A percentile compares a stretch with the other conserved stretches of the same genome.
Conservation (phyloP, 2,797 vertebrate species). For the Urosaurus nigricauda region DNA sequence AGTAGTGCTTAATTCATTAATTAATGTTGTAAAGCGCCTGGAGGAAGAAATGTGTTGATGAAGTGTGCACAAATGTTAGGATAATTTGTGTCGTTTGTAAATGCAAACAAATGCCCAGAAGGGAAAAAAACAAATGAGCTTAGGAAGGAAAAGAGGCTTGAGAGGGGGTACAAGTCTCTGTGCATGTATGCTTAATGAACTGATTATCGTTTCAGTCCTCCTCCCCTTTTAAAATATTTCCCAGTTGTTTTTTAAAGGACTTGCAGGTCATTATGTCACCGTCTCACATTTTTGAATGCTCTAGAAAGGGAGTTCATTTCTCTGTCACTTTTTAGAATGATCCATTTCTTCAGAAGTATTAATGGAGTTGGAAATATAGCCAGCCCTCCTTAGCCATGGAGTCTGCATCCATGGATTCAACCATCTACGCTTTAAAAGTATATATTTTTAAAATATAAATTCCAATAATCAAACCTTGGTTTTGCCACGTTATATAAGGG, state of each 20-base stretch:
- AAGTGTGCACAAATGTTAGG: slow-evolving; percentile 40
- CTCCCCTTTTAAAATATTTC: neutral
- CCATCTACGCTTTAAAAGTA: too few relatives aligned
- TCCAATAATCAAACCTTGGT: too few relatives aligned
- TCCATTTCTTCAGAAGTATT: too few relatives aligned
- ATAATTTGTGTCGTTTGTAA: slow-evolving; percentile 43
- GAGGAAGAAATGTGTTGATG: slow-evolving; percentile 35
- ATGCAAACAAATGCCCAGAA: slow-evolving; percentile 46
- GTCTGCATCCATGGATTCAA: too few relatives aligned
- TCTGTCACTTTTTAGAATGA: neutral
- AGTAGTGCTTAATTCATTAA: slow-evolving; percentile 41
- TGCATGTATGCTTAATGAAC: slow-evolving; percentile 25
- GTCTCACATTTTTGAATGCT: too few relatives aligned
- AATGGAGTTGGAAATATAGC: too few relatives aligned
- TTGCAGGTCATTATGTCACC: too few relatives aligned
- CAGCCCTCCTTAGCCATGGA: too few relatives aligned
- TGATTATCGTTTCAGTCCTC: neutral
- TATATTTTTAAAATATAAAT: too few relatives aligned
- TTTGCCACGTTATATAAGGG: too few relatives aligned
- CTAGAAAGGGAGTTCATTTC: neutral
- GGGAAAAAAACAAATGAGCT: slow-evolving; percentile 27
- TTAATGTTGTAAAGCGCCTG: slow-evolving; percentile 24
- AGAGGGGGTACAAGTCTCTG: neutral
- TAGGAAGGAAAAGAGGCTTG: slow-evolving; percentile 8
- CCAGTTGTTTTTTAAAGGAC: neutral